Evolutionary conservation across 2,888 invertebrate species (phyloP), one percentile per base, ranked within the genome.

Genomic region (Villa cingulata): DNA sequence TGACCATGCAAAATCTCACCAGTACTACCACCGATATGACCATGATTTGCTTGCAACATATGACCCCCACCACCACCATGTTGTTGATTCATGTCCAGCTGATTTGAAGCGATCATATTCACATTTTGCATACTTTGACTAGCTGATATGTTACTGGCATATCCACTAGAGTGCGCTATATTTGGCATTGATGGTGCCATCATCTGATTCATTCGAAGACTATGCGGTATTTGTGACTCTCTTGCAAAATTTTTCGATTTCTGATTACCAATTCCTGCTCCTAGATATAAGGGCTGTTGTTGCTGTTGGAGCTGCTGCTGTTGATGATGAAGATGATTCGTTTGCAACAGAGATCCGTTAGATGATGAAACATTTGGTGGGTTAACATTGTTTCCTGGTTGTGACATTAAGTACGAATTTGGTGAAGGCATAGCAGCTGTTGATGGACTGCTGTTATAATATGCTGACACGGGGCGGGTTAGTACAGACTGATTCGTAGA

Each of bases 61-160:
- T 36, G 16, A 5, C 5, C 5, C n/a, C 2, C 2, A 6, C 1
- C 6, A 10, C 27, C 29, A 15, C 41, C 37, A 19, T 46, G 37
- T 4, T 39, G 41, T 10, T 23, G 4, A 14, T 27, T 16, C 23
- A 37, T 18, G 18, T 46, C 46, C 4, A 37, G 29, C 5, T 32
- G 20, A 12, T 37, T 37, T 37, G 42, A 38, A 14, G 42, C 47
- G n/a, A 60, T 61, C 58, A 58, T 55, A 44, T 64, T 66, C 0
- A 70, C 65, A 59, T 69, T 70, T 52, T 70, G 70, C 67, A 70
- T 67, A 40, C 68, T 69, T 50, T 70, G 69, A 52, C 70, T 70
- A 20, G 62, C 59, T 14, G 63, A 62, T 55, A 68, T 62, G 48
- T 49, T 59, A 48, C 42, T 42, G 54, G 63, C 45, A 55, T 59